These are phyloP conservation scores for Pyrrhia umbra DNA, from an alignment of 2,888 invertebrate species.

Conservation along the genomic window DNA sequence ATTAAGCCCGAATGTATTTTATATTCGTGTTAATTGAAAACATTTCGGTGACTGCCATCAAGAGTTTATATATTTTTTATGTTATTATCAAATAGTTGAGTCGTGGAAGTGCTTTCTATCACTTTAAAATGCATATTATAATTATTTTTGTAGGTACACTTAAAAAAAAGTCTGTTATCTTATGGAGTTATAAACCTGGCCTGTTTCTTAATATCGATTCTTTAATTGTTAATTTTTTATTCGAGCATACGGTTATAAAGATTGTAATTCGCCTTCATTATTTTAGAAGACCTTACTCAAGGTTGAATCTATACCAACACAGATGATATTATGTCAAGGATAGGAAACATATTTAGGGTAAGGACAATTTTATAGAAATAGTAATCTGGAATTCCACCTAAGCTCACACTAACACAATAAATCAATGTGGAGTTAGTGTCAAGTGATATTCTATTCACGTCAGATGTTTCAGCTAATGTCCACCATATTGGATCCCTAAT, in stretches of 20 bases:
- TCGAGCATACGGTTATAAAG: not conserved
- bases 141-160: not conserved
- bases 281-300: no score
- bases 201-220: no score
- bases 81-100: conserved; percentile 47
- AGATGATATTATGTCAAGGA: no score
- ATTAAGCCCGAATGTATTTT: conserved; percentile 61
- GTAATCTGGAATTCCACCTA: conserved; percentile 2
- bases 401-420: conserved; percentile 25
- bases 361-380: conserved; percentile 9
- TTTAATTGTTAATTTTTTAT: not conserved
- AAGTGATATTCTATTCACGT: conserved; percentile 40
- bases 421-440: conserved; percentile 39
- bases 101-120: conserved; percentile 15
- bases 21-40: conserved; percentile 64
- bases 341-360: no score
- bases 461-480: conserved; percentile 49
- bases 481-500: conserved; percentile 56
- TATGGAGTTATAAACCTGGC: no score
- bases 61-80: conserved; percentile 49
- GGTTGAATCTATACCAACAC: no score
- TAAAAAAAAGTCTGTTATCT: not conserved
- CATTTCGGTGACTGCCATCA: conserved; percentile 35
- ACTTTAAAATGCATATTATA: not conserved
- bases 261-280: no score